These are phyloP conservation scores for Monopterus albus DNA, from an alignment of 2,113 vertebrate genomes.

Conservation along the genomic window DNA sequence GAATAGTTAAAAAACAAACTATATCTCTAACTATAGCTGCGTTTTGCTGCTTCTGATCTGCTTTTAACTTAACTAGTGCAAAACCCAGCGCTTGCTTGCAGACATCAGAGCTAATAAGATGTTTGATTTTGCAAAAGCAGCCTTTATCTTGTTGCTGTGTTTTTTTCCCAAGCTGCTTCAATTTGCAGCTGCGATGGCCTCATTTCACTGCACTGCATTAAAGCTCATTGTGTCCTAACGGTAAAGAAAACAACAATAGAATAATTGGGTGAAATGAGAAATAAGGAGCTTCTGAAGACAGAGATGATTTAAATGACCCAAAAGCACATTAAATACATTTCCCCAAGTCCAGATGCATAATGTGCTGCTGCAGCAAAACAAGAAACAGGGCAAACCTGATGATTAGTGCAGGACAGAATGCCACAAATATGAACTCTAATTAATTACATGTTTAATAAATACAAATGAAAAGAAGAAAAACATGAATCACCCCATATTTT, in stretches of 20 bases:
- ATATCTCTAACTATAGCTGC: no score
- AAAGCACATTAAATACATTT: not conserved
- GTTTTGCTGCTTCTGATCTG: no score
- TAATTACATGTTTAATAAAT: no score
- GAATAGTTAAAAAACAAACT: no score
- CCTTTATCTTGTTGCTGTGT: not conserved
- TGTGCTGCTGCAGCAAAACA: not conserved
- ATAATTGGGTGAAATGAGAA: conserved; percentile 15
- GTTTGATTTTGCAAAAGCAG: not conserved
- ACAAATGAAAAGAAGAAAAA: no score
- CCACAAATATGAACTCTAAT: not conserved
- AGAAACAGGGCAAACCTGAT: not conserved
- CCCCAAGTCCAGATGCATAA: not conserved
- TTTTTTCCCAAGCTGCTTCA: not conserved
- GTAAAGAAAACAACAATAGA: conserved; percentile 1
- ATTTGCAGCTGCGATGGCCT: conserved; percentile 10
- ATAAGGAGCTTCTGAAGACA: conserved; percentile 12
- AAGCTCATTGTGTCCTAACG: conserved; percentile 7
- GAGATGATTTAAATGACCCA: not conserved
- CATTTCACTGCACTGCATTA: conserved; percentile 24
- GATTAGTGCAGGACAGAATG: not conserved
- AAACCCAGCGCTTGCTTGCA: not conserved
- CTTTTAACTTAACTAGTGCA: no score
- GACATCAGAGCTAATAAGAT: not conserved
- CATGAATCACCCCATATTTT: no score